Evolutionary conservation across 1,140 invertebrate species (phyloP).

Genomic region (Euglossa dilemma): DNA sequence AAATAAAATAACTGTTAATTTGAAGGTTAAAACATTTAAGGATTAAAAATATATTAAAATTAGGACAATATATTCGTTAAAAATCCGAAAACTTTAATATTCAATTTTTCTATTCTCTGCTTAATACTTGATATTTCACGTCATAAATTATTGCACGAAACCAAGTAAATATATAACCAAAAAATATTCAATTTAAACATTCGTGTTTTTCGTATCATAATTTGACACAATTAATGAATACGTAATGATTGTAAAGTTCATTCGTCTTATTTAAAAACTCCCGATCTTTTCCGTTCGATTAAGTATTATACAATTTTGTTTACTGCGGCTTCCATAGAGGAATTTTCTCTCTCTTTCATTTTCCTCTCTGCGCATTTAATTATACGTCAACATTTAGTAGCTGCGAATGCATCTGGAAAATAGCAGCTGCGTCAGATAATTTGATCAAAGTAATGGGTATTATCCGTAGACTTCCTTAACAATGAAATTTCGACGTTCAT

Average conservation of each 20-base stretch:
- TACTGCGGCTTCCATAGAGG: neutral
- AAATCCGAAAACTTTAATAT: neutral
- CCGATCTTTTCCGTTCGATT: too few species aligned
- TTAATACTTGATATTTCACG: too few species aligned
- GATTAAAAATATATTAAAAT: too few species aligned
- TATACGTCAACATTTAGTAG: neutral
- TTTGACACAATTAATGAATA: too few species aligned
- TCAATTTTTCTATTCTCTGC: too few species aligned
- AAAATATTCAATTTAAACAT: neutral
- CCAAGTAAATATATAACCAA: neutral
- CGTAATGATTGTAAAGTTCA: too few species aligned
- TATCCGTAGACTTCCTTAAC: constrained; percentile 9
- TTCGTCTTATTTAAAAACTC: too few species aligned
- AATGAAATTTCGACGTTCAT: constrained; percentile 19
- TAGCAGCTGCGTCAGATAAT: constrained; percentile 52
- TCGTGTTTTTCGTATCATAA: too few species aligned
- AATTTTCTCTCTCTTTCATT: neutral
- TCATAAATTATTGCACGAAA: neutral
- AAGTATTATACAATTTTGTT: neutral
- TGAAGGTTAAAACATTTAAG: too few species aligned
- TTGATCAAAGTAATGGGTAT: constrained; percentile 24
- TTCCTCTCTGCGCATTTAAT: neutral
- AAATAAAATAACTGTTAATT: too few species aligned
- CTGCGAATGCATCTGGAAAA: constrained; percentile 11
- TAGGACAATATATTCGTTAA: too few species aligned